Percentiles rank a stretch among this genome's conserved stretches.
phyloP scores from a whole-genome alignment of 2,888 invertebrate species.

The Mythimna albipuncta region DNA sequence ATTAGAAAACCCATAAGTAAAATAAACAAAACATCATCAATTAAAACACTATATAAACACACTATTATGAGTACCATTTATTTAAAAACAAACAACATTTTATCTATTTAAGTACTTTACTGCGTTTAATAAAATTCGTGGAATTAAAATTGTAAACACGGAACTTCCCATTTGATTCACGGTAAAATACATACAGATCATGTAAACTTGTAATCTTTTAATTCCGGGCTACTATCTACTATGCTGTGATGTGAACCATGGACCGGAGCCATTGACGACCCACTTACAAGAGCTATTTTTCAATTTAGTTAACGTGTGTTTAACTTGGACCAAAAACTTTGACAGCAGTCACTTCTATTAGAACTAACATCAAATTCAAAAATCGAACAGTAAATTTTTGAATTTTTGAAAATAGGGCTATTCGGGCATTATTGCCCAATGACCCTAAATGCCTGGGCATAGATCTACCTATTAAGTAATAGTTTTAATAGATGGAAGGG shows the following conservation, averaged over 20 bases:
- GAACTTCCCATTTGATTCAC: constrained; percentile 17
- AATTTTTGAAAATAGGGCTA: neutral
- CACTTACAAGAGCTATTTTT: constrained; percentile 31
- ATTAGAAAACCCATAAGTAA: constrained; percentile 7
- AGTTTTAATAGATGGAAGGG: neutral
- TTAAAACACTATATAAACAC: constrained; percentile 9
- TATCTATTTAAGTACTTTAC: constrained; percentile 7
- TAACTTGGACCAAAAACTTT: neutral
- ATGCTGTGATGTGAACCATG: neutral
- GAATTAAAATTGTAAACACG: constrained; percentile 29
- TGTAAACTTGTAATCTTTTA: constrained; percentile 25
- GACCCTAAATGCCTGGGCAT: neutral
- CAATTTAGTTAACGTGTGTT: constrained; percentile 24
- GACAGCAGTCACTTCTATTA: constrained; percentile 13
- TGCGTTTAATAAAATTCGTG: constrained; percentile 19
- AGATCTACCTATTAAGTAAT: no score
- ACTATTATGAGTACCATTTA: neutral
- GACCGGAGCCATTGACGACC: constrained; percentile 11
- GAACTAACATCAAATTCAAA: neutral
- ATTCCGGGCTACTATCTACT: constrained; percentile 10
- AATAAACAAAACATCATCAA: neutral
- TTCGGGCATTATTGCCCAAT: neutral
- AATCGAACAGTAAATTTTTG: neutral
- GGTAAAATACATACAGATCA: neutral
- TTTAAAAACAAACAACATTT: constrained; percentile 32